Evolutionary conservation across 2,797 vertebrate genomes (phyloP).

Genomic region (Cheirogaleus major): DNA sequence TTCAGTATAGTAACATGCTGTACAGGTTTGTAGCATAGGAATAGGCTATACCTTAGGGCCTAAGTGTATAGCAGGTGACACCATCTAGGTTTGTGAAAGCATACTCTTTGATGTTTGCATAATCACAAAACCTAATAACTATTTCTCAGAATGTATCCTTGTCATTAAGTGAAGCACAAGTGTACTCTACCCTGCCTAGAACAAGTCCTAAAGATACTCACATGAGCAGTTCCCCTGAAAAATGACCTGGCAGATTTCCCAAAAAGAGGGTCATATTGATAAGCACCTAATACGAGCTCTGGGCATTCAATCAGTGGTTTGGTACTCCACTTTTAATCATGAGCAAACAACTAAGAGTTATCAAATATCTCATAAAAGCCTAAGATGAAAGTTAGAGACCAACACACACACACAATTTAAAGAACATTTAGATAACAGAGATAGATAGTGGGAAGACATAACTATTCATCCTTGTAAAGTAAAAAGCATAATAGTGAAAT

Average conservation of each 20-base stretch:
- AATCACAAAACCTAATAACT: neutral
- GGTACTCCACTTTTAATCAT: neutral
- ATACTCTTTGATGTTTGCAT: neutral
- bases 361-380: neutral
- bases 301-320: neutral
- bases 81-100: neutral
- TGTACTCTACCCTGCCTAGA: neutral
- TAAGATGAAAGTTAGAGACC: neutral
- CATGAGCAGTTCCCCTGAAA: neutral
- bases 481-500: constrained; percentile 10
- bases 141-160: neutral
- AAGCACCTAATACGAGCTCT: neutral
- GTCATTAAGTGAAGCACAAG: neutral
- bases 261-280: neutral
- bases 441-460: neutral
- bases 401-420: neutral
- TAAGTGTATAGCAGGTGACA: neutral
- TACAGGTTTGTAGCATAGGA: neutral
- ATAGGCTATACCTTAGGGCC: neutral
- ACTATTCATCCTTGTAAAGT: neutral
- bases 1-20: too few relatives aligned
- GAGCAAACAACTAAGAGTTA: neutral
- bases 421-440: neutral
- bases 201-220: neutral
- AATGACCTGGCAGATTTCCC: neutral